These are phyloP conservation scores for Psilopogon haemacephalus DNA, from an alignment of 2,113 vertebrate species.

Conservation along the genomic window DNA sequence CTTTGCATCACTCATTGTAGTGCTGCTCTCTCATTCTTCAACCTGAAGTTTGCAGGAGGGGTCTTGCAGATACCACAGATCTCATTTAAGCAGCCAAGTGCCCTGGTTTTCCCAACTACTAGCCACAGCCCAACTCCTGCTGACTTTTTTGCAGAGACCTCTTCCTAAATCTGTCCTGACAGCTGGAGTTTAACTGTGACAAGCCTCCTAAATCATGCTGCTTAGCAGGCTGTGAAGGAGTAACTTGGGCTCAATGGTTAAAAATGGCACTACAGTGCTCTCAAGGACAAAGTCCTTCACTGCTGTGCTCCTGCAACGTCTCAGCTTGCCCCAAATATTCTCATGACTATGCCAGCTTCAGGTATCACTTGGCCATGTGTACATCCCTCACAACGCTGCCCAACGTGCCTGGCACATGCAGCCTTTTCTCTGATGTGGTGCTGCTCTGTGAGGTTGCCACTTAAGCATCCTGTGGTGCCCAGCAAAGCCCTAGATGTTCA, in stretches of 20 bases:
- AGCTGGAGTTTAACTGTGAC: not conserved
- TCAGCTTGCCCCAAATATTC: not conserved
- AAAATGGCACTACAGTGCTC: not conserved
- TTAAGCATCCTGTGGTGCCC: not conserved
- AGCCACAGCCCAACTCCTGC: not conserved
- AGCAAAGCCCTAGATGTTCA: not conserved
- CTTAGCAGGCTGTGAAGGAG: not conserved
- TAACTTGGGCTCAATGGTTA: not conserved
- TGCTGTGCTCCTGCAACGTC: not conserved
- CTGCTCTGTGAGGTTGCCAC: not conserved
- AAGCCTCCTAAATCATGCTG: not conserved
- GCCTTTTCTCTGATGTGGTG: not conserved
- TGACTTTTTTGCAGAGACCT: not conserved
- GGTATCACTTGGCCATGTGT: not conserved
- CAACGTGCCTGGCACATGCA: rapidly evolving
- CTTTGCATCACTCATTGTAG: not conserved
- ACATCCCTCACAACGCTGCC: not conserved
- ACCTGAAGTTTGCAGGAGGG: not conserved
- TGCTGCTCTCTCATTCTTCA: not conserved
- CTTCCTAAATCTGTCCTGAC: not conserved
- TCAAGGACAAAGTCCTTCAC: not conserved
- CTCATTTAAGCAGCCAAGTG: not conserved
- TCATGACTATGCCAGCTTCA: not conserved
- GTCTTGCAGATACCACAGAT: not conserved
- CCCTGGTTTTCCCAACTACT: not conserved